Evolutionary conservation across 2,888 invertebrate genomes (phyloP), one percentile per base, ranked within the genome.

Genomic region (Pimpla rufipes): DNA sequence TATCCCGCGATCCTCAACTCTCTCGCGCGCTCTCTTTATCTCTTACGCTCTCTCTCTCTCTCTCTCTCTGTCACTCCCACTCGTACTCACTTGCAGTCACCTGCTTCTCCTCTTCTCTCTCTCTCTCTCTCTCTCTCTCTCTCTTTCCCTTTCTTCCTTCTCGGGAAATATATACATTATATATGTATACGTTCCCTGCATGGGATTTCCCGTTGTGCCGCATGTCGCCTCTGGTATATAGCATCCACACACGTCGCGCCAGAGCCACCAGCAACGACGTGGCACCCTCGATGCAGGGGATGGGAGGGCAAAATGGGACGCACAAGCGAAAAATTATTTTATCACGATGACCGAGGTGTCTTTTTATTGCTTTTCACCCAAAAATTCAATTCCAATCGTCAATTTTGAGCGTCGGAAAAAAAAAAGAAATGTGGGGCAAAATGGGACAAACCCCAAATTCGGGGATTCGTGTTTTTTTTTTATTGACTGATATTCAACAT

Each of bases 131-230:
- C 68, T 70, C 45, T 70, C 37, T 68, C 64, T 29, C 29, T 29
- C 29, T 29, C 29, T 29, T 52, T 45, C 78, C 67, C 76, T 80
- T 64, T 47, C 42, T 13, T 52, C 66, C 68, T 76, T 76, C 62
- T 23, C 62, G 35, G 64, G 21, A 76, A 42, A 77, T 67, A 77
- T 59, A 68, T 71, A 59, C 50, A 59, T 59, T 16, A 29, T 18
- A 73, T 50, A 47, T 71, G 64, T 45, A 71, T 42, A 42, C 29
- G 45, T 62, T 81, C 50, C 59, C 29, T 64, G 71, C 82, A 79
- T 75, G 66, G 79, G 76, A 79, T 79, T 79, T 83, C 76, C 70
- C 75, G 40, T 71, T 59, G 71, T 10, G 68, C 70, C 45, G 23
- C 62, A 62, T 62, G 62, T 2, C 10, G 16, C 37, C 62, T 29